Evolutionary conservation across 2,113 vertebrate species (phyloP).

Genomic region (Chlamydotis undulata): DNA sequence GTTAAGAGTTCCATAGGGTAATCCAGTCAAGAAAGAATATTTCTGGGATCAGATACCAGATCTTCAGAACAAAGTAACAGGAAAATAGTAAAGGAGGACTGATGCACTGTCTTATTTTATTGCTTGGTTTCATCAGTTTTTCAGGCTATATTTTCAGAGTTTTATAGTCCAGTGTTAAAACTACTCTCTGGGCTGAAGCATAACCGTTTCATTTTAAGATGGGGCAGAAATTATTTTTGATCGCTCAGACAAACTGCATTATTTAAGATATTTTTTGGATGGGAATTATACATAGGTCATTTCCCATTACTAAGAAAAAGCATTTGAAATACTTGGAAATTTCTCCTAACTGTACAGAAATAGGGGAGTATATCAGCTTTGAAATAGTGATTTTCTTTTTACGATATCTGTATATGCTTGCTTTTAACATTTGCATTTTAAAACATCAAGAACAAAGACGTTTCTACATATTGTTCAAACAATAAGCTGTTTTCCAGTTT

Average conservation of each 20-base stretch:
- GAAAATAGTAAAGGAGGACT: background rate
- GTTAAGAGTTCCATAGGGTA: background rate
- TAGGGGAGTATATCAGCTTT: background rate
- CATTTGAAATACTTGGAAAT: background rate
- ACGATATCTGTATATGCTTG: background rate
- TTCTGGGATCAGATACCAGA: background rate
- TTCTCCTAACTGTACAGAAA: background rate
- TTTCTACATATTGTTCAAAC: background rate
- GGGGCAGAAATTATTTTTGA: background rate
- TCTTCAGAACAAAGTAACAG: background rate
- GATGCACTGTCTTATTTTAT: background rate
- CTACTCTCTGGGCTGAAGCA: background rate
- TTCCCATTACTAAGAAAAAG: background rate
- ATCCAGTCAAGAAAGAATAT: background rate
- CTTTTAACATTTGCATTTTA: background rate
- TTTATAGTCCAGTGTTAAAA: background rate
- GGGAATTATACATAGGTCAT: background rate
- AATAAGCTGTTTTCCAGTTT: background rate
- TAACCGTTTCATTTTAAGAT: background rate
- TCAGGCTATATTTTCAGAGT: background rate
- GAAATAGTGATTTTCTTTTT: background rate
- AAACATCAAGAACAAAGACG: background rate
- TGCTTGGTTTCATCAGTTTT: background rate
- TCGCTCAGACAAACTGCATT: background rate
- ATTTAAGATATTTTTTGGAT: background rate